These are phyloP conservation scores for Phorcus lineatus DNA, from an alignment of 2,888 invertebrate genomes.

Conservation along the genomic window DNA sequence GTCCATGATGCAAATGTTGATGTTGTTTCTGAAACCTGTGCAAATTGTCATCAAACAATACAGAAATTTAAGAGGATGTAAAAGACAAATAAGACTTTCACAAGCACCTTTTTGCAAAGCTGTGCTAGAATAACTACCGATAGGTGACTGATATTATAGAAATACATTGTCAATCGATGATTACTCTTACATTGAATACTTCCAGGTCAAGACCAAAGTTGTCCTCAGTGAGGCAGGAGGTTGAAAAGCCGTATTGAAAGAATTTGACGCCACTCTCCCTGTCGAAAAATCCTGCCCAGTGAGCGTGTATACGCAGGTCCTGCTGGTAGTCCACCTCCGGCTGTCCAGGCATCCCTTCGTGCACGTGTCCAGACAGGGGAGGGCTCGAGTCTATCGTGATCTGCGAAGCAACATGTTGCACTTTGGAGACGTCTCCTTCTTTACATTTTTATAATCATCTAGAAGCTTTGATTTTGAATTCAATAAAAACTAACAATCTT, in stretches of 20 bases:
- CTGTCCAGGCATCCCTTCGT: conserved; percentile 48
- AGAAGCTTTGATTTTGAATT: too few relatives aligned
- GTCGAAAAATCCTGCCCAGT: conserved; percentile 64
- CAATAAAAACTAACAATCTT: too few relatives aligned
- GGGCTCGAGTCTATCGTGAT: conserved; percentile 59
- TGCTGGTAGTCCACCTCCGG: conserved; percentile 58
- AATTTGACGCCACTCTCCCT: conserved; percentile 56
- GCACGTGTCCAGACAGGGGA: conserved; percentile 53
- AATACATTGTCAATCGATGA: too few relatives aligned
- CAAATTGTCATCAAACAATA: too few relatives aligned
- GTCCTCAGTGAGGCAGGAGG: background rate
- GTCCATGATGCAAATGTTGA: conserved; percentile 36
- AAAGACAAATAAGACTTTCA: too few relatives aligned
- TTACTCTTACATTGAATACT: background rate
- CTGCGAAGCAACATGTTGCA: conserved; percentile 33
- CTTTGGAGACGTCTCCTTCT: too few relatives aligned
- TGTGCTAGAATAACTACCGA: too few relatives aligned
- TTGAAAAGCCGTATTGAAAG: conserved; percentile 51
- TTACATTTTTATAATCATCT: too few relatives aligned
- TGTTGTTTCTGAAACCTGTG: conserved; percentile 41
- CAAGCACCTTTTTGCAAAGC: too few relatives aligned
- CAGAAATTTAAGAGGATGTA: too few relatives aligned
- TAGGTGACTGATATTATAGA: too few relatives aligned
- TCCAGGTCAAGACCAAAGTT: conserved; percentile 14
- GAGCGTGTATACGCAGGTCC: conserved; percentile 36